Evolutionary conservation across 2,888 invertebrate species (phyloP), one percentile per base, ranked within the genome.

Genomic region (Nineta flava): DNA sequence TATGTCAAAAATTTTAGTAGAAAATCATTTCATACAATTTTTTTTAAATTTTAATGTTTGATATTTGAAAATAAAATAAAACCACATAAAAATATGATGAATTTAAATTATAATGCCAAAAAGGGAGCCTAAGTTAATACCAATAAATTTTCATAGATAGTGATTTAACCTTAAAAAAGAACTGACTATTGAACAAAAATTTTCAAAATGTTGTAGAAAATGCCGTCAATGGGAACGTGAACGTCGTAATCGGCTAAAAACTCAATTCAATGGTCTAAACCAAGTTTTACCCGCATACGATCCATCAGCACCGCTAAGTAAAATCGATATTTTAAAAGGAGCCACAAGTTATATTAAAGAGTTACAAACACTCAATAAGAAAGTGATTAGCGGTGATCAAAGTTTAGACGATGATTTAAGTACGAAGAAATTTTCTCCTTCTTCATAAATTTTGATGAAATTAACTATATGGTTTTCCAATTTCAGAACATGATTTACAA

Each of bases 141-240:
- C n/a, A 15, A 47, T 16, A 19, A 32, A 12, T 19, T 19, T 13
- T 12, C 10, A 17, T 10, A 16, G 7, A 44, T 17, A 19, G 5
- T 26, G 31, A 31, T 12, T 21, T 45, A 21, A 31, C 15, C 9
- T n/a, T 26, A 26, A 7, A 5, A 26, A 26, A 26, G 7, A 6
- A 26, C 7, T 26, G 26, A 26, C n/a, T n/a, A n/a, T n/a, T n/a
- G n/a, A 26, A 26, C 26, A 26, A 26, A 26, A 26, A 26, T 26
- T 26, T 26, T 1, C 7, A 26, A 26, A 26, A 26, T 26, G 26
- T 26, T 26, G 4, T 59, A 79, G 78, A 61, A 75, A 77, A 59
- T 75, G 76, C 55, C 73, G 77, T 59, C 75, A 77, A 69, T 83
- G 81, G 82, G 82, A 82, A 67, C 73, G 78, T 59, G 75, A 77